Base-by-base conservation (phyloP, 2,113 vertebrate genomes). In the Panthera uncia region DNA sequence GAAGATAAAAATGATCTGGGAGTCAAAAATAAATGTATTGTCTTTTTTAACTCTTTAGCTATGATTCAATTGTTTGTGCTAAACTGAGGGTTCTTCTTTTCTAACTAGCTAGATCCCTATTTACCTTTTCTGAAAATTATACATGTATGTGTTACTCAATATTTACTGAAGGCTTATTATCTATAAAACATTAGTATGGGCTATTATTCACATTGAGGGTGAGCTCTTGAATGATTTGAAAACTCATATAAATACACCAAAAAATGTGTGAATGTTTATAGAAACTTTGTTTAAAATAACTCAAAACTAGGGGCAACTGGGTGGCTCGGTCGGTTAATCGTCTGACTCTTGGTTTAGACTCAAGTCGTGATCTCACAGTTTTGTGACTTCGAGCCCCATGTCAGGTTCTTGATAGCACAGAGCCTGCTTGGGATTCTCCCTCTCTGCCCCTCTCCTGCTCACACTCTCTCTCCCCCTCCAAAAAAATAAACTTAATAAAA, bases 41-140 rank as follows among this genome's bases (percentile, higher is more conserved):
- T 91, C 21, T 41, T 65, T 5, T 90, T 76, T 65, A 13, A 41
- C 13, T 79, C 31, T 90, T 74, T 23, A 73, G 36, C 52, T 68
- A 50, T 36, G 55, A 89, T 8, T 90, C 48, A 82, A 7, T 52
- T 50, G n/a, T 38, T 33, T 9, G 27, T 81, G 57, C 13, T 45
- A 93, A 74, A 33, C 13, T 68, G 45, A 91, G 93, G 19, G 12
- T 50, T 94, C 15, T 81, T 84, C 1, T 61, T 8, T 93, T 82
- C 36, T 45, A 76, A 69, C 12, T 52, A 61, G 33, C 57, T 91
- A 80, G 52, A 74, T 68, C 12, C 9, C 12, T 16, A 92, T 86
- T 90, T 66, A 73, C 2, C 45, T 71, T 95, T 89, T 93, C 36
- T 74, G 11, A 95, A 93, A 90, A 65, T 73, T 86, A 89, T 82